Evolutionary conservation across 2,113 vertebrate genomes (phyloP), one percentile per base, ranked within the genome.

Genomic region (Excalfactoria chinensis): DNA sequence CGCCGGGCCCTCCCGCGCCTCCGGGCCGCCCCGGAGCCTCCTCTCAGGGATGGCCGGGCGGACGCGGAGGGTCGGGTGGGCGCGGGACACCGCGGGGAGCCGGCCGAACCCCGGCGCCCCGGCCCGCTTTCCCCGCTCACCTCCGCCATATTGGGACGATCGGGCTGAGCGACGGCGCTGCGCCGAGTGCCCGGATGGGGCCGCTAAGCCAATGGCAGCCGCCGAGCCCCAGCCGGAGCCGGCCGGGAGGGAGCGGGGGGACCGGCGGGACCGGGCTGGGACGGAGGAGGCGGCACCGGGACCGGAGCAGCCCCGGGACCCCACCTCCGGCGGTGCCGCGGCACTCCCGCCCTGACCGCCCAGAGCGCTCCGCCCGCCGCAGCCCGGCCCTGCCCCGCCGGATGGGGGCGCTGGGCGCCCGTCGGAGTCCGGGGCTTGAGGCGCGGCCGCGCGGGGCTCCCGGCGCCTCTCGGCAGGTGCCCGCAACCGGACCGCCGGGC

Each of bases 91-190:
- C 40, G 32, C 78, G 44, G 64, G 67, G 84, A 81, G 88, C 82
- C 95, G 62, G 90, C 95, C 85, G 90, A 75, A 97, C 95, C 93
- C 96, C 97, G 96, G 59, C 96, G 98, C 98, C 98, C 98, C 98
- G 98, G 97, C 97, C 98, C 98, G 98, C 98, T 98, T 98, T 98
- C 98, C 98, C 98, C 97, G 97, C 98, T 99, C 98, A 99, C 98
- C 98, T 99, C 98, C 98, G 98, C 98, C 98, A 99, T 99, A 98
- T 99, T 99, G 98, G 98, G 98, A 98, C 98, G 98, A 98, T 98
- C 97, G 94, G 98, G 98, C 98, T 98, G 98, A 98, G 98, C 98
- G 97, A 98, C 98, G 98, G 97, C 97, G 97, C 96, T 96, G 96
- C 97, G 97, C 97, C 92, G 97, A 98, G 98, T 98, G 98, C 98